Conservation (phyloP, 2,888 invertebrate species). For the Dasypogon diadema region DNA sequence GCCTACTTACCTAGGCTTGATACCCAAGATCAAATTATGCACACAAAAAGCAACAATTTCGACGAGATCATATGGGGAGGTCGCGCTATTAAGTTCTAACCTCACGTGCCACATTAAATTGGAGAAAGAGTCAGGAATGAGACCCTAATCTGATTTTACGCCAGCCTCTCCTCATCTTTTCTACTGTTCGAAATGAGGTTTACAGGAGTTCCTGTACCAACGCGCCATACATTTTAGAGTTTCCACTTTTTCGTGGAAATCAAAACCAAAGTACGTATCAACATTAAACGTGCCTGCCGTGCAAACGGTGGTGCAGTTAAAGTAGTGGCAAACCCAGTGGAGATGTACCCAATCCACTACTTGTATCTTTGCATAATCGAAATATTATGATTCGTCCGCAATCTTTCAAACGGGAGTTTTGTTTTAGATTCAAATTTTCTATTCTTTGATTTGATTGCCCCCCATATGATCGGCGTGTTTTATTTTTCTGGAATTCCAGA, state of each 20-base stretch:
- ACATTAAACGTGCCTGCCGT: neutral
- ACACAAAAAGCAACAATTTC: conserved; percentile 25
- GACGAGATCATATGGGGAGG: conserved; percentile 42
- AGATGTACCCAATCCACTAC: neutral
- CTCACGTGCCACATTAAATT: conserved; percentile 44
- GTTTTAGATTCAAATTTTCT: conserved; percentile 13
- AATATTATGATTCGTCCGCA: neutral
- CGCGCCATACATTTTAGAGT: neutral
- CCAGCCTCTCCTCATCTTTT: neutral
- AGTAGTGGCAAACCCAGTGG: neutral
- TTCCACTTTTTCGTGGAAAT: neutral
- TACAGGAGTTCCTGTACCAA: conserved; percentile 7
- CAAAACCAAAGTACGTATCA: neutral
- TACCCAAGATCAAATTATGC: conserved; percentile 28
- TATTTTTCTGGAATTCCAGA: conserved; percentile 39
- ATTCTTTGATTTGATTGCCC: conserved; percentile 8
- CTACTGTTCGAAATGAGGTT: neutral
- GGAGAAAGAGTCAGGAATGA: conserved; percentile 17
- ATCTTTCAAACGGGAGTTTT: conserved; percentile 38
- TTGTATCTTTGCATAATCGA: conserved; percentile 13
- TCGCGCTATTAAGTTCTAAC: conserved; percentile 40
- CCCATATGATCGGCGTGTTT: conserved; percentile 31
- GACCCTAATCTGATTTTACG: conserved; percentile 35
- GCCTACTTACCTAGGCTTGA: neutral
- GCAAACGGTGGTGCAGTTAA: too few relatives aligned